phyloP scores from a whole-genome alignment of 2,797 vertebrate genomes.

The Galagoides demidoff region DNA sequence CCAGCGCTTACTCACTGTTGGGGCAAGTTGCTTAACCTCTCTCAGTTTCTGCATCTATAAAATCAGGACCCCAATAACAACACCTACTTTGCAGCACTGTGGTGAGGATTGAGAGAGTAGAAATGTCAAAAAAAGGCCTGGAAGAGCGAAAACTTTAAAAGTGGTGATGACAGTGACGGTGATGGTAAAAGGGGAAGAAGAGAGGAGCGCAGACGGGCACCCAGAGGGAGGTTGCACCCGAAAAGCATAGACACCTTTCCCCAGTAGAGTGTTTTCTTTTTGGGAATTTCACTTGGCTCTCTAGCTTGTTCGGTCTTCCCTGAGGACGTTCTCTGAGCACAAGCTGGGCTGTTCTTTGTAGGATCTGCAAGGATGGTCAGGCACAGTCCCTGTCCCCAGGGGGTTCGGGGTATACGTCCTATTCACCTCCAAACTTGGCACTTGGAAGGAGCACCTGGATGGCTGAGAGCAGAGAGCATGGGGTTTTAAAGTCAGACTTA shows the following conservation, averaged over 20 bases:
- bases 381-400: too few relatives aligned
- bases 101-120: not conserved
- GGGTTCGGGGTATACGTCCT: fast-evolving
- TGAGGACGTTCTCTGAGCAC: not conserved
- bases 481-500: not conserved
- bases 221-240: not conserved
- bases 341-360: not conserved
- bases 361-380: not conserved
- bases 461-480: not conserved
- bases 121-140: too few relatives aligned
- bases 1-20: not conserved
- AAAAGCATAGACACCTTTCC: not conserved
- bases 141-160: not conserved
- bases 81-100: fast-evolving
- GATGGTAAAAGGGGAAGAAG: fast-evolving
- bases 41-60: not conserved
- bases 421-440: not conserved
- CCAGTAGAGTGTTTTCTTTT: not conserved
- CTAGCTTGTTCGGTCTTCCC: not conserved
- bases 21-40: not conserved
- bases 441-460: not conserved
- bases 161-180: fast-evolving
- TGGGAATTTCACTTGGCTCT: not conserved
- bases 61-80: not conserved
- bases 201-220: not conserved